Conservation (phyloP, 2,113 vertebrate species). For the Gallinago jamesoni region DNA sequence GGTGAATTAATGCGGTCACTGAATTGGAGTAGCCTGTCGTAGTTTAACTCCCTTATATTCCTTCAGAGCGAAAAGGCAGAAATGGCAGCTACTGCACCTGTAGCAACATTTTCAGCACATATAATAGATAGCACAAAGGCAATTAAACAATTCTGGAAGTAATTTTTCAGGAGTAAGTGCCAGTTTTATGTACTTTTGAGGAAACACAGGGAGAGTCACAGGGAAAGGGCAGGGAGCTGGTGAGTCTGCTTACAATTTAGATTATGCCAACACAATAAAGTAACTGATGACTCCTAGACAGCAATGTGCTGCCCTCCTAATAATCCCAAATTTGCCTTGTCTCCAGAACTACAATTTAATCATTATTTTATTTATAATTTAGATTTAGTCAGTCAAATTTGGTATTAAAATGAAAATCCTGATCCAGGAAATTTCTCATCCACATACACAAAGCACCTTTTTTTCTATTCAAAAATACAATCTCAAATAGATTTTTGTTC, state of each 20-base stretch:
- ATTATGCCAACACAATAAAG: neutral
- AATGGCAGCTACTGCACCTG: neutral
- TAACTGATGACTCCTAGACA: neutral
- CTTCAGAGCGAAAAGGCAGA: neutral
- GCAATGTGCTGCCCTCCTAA: neutral
- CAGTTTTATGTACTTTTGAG: neutral
- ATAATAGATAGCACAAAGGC: neutral
- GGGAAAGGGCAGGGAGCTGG: neutral
- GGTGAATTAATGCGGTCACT: neutral
- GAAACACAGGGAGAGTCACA: neutral
- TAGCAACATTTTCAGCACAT: neutral
- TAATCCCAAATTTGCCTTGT: neutral
- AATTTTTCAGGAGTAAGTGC: neutral
- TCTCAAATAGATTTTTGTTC: neutral
- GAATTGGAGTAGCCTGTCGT: neutral
- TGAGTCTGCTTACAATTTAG: neutral
- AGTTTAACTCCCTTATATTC: neutral
- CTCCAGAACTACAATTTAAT: neutral
- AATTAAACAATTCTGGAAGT: neutral
- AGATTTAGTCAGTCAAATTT: neutral
- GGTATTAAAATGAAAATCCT: neutral
- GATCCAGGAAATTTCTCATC: neutral
- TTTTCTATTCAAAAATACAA: neutral
- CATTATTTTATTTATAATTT: neutral
- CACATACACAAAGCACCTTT: neutral